Conservation (phyloP, 2,113 vertebrate species). For the Coptodon rendalli region DNA sequence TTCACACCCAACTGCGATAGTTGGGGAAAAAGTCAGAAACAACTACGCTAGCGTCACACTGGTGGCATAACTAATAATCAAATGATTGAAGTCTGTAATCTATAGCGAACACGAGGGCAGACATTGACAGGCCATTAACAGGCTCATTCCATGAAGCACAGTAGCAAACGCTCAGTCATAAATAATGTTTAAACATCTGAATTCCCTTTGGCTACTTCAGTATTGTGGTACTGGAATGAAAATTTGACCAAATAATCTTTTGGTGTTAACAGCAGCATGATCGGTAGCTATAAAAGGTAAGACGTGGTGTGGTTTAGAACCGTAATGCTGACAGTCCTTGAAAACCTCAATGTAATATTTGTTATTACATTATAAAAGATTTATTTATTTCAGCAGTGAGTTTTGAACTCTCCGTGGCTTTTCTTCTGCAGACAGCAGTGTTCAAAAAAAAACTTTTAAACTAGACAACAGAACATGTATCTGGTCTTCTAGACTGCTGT, state of each 20-base stretch:
- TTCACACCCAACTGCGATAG: background rate
- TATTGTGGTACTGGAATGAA: background rate
- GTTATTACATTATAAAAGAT: background rate
- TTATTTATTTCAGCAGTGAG: background rate
- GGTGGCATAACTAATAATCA: background rate
- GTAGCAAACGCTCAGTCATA: background rate
- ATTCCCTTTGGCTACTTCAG: background rate
- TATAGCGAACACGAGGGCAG: background rate
- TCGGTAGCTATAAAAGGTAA: background rate
- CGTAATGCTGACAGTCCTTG: background rate
- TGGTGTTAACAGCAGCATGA: background rate
- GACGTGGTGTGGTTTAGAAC: background rate
- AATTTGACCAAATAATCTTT: background rate
- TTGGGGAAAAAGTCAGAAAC: fast-evolving
- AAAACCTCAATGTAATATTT: background rate
- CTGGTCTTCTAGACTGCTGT: background rate
- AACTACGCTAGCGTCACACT: background rate
- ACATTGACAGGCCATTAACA: background rate
- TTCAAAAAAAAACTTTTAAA: background rate
- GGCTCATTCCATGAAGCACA: background rate
- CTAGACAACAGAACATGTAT: background rate
- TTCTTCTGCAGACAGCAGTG: background rate
- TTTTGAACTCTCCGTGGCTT: background rate
- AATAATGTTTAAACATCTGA: background rate
- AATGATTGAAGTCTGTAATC: background rate